Percentiles rank a stretch among this genome's conserved stretches.
phyloP scores from a whole-genome alignment of 2,888 invertebrate species.

The Brachypalpus laphriformis region DNA sequence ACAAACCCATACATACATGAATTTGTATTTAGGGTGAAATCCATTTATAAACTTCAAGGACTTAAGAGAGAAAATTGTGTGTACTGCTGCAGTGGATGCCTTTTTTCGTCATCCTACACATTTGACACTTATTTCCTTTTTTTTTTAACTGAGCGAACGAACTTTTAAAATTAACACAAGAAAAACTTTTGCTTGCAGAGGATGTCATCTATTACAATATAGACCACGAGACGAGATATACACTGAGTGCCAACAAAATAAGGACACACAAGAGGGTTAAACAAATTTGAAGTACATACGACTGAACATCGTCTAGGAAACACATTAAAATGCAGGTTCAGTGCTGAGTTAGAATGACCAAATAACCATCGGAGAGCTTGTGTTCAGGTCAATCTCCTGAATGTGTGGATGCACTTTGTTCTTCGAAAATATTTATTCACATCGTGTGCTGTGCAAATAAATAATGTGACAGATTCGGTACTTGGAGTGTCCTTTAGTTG shows the following conservation, averaged over 20 bases:
- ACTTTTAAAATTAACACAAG: constrained; percentile 25
- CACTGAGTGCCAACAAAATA: constrained; percentile 6
- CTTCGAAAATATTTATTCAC: neutral
- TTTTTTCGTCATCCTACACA: constrained; percentile 8
- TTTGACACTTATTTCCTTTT: constrained; percentile 3
- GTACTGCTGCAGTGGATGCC: constrained; percentile 1
- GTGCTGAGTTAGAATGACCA: neutral
- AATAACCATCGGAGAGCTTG: neutral
- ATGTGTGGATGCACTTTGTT: neutral
- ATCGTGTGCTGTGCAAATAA: neutral
- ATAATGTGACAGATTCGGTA: neutral
- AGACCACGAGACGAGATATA: neutral
- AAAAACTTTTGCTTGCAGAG: neutral
- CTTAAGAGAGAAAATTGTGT: neutral
- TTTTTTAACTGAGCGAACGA: neutral
- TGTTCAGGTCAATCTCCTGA: neutral
- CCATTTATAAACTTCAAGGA: constrained; percentile 64
- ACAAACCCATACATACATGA: neutral
- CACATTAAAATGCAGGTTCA: neutral
- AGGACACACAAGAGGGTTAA: neutral
- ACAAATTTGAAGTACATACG: constrained; percentile 14
- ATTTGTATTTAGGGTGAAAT: constrained; percentile 46
- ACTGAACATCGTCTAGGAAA: neutral
- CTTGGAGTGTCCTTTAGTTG: neutral
- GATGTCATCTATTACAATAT: neutral